phyloP scores from a whole-genome alignment of 2,797 vertebrate genomes.

The Tarsius wallacei region DNA sequence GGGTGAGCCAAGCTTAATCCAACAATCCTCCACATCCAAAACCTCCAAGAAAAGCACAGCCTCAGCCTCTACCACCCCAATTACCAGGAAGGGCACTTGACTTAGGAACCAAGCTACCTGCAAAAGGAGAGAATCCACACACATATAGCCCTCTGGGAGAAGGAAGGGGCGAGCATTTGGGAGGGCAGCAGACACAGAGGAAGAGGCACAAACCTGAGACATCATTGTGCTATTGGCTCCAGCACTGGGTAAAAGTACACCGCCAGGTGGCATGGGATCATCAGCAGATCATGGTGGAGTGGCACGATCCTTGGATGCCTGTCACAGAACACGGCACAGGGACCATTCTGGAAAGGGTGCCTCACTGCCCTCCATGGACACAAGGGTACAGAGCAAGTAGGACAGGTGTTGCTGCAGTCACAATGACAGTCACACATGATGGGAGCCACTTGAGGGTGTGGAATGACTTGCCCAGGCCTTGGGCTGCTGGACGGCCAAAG shows the following conservation, averaged over 20 bases:
- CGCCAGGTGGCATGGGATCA: conserved; percentile 87
- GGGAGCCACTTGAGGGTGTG: not conserved
- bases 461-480: not conserved
- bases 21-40: not conserved
- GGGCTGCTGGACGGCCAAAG: not conserved
- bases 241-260: conserved; percentile 82
- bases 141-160: not conserved
- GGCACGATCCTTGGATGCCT: conserved; percentile 89
- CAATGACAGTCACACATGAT: conserved; percentile 44
- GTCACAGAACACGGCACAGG: conserved; percentile 90
- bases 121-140: not conserved
- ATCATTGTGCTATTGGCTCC: conserved; percentile 85
- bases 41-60: not conserved
- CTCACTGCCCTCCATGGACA: not conserved
- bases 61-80: not conserved
- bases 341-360: conserved; percentile 24
- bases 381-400: not conserved
- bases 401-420: conserved; percentile 13
- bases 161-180: too few relatives aligned
- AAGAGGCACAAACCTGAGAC: conserved; percentile 89
- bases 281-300: conserved; percentile 81
- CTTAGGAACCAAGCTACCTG: conserved; percentile 32
- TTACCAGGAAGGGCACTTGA: conserved; percentile 21
- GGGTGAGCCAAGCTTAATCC: not conserved
- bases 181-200: not conserved